These are phyloP conservation scores for Laspeyria flexula DNA, from an alignment of 2,888 invertebrate genomes.

Conservation along the genomic window DNA sequence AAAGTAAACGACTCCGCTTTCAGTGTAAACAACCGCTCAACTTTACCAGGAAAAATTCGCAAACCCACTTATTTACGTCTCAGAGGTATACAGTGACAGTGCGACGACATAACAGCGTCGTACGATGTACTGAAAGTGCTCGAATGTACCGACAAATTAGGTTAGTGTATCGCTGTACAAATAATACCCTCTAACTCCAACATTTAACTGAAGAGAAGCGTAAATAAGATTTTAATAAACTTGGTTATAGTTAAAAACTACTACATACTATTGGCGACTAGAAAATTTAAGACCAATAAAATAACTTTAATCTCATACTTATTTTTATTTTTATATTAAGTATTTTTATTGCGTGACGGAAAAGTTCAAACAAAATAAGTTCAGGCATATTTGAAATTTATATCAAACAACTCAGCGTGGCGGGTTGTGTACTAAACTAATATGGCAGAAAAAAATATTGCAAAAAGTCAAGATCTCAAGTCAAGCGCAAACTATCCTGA, in stretches of 20 bases:
- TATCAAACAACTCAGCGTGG: constrained; percentile 37
- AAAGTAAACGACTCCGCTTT: constrained; percentile 81
- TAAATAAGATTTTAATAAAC: constrained; percentile 32
- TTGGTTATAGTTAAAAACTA: constrained; percentile 30
- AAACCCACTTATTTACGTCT: constrained; percentile 79
- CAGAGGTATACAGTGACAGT: constrained; percentile 70
- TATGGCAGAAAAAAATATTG: constrained; percentile 61
- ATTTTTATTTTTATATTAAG: background rate
- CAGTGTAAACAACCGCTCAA: constrained; percentile 80
- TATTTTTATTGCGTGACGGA: too few species aligned
- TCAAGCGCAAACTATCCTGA: constrained; percentile 73
- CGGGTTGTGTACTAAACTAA: constrained; percentile 57
- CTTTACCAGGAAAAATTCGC: constrained; percentile 80
- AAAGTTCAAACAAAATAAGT: constrained; percentile 13
- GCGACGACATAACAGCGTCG: constrained; percentile 51
- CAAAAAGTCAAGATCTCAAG: constrained; percentile 61
- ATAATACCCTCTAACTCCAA: constrained; percentile 23
- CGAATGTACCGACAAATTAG: constrained; percentile 34
- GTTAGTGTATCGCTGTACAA: constrained; percentile 26
- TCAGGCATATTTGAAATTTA: constrained; percentile 20
- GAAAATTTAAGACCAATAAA: constrained; percentile 26
- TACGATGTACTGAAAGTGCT: constrained; percentile 28
- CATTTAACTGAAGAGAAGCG: constrained; percentile 18
- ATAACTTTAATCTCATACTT: constrained; percentile 22
- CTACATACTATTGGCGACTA: constrained; percentile 28